Evolutionary conservation across 2,888 invertebrate genomes (phyloP), one percentile per base, ranked within the genome.

Genomic region (Tyria jacobaeae): DNA sequence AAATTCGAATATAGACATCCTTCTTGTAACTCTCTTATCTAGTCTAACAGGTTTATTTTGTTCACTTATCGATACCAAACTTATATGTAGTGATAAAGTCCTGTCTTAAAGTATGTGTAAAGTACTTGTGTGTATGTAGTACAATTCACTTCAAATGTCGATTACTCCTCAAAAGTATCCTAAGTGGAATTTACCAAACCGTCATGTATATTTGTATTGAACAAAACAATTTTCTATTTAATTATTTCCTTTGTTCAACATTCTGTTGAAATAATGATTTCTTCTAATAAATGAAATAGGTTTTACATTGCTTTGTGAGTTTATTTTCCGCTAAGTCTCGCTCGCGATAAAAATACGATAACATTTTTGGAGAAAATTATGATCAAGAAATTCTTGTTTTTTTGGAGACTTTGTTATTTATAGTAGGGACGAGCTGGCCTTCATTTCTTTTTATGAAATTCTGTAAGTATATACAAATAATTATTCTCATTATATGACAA

Each of bases 251-350:
- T 51, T 51, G 21, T 34, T 34, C 31, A 57, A 57, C 31, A 24
- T 58, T 58, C 7, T 24, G 34, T 24, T 31, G n/a, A 31, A 58
- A 41, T 17, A 58, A 34, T n/a, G 41, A 31, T 17, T 51, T 34
- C 27, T 34, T 34, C 34, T 51, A 34, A 17, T 17, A 51, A 34
- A 34, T 51, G 12, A 21, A 14, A 34, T 31, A 17, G 50, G 50
- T 17, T 14, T 12, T 21, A 34, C 34, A 35, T 14, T 21, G 34
- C 35, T 35, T 35, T 51, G 5, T 24, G 35, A 35, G 7, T 35
- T 35, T 15, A 51, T 35, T 51, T 35, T 17, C 14, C 14, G 9
- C 24, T 3, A 15, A 51, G 35, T 15, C 21, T 35, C 51, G 24
- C 15, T 35, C 14, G 21, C 15, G 25, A 39, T 39, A 21, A 10